Percentiles rank a stretch among this genome's conserved stretches.
phyloP scores from a whole-genome alignment of 2,888 invertebrate genomes.

The Eupithecia pulchellata region DNA sequence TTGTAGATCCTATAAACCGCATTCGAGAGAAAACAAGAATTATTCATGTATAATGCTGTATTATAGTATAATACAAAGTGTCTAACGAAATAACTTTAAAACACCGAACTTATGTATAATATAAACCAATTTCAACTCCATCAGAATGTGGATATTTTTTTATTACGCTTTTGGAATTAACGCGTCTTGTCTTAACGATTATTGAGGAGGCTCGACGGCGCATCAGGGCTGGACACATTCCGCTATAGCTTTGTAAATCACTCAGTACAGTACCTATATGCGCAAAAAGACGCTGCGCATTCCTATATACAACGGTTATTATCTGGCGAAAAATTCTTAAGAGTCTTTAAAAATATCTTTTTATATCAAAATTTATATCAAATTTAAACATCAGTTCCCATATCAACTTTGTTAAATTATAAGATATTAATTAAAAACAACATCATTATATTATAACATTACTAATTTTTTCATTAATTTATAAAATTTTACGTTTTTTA shows the following conservation, averaged over 20 bases:
- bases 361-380: no score
- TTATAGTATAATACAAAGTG: constrained; percentile 26
- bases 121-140: constrained; percentile 63
- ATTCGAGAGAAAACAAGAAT: not conserved
- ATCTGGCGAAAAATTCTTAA: not conserved
- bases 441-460: no score
- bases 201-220: constrained; percentile 67
- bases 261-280: constrained; percentile 56
- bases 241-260: constrained; percentile 74
- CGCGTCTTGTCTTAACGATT: constrained; percentile 77
- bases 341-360: no score
- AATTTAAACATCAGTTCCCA: no score
- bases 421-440: no score
- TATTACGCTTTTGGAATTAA: constrained; percentile 62
- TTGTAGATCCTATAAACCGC: not conserved
- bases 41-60: no score
- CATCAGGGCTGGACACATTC: constrained; percentile 62
- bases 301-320: not conserved
- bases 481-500: no score
- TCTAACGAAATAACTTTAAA: constrained; percentile 33
- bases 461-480: no score
- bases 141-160: constrained; percentile 60
- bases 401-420: no score
- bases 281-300: constrained; percentile 43
- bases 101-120: constrained; percentile 41